These are phyloP conservation scores for Opisthograptis luteolata DNA, from an alignment of 2,888 invertebrate genomes.

Conservation along the genomic window DNA sequence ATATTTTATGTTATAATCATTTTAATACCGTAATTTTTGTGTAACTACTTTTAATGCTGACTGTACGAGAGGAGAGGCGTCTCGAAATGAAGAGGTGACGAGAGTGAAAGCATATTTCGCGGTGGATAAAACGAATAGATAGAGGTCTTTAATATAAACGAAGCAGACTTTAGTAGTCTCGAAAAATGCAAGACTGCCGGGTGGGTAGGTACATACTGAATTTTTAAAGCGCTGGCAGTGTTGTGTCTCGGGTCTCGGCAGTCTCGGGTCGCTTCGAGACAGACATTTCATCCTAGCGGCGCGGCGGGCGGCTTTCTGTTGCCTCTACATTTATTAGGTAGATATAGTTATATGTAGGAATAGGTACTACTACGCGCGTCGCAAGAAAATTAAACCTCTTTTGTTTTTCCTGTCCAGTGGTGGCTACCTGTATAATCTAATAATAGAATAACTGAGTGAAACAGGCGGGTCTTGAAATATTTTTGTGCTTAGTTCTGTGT, in stretches of 20 bases:
- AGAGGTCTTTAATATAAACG: conserved; percentile 84
- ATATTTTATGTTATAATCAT: too few species aligned
- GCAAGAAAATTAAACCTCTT: too few species aligned
- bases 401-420: not conserved
- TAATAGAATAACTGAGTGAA: too few species aligned
- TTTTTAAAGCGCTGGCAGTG: conserved; percentile 69
- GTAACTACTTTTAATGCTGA: too few species aligned
- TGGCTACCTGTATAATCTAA: too few species aligned
- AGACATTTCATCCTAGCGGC: conserved; percentile 43
- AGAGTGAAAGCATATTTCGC: conserved; percentile 79
- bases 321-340: conserved; percentile 35
- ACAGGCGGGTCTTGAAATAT: too few species aligned
- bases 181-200: conserved; percentile 77
- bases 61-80: too few species aligned
- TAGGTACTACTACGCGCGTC: too few species aligned
- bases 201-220: conserved; percentile 74
- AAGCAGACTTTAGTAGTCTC: conserved; percentile 83
- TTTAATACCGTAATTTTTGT: too few species aligned
- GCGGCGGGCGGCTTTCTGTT: conserved; percentile 36
- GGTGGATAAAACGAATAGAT: conserved; percentile 82
- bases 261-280: conserved; percentile 27
- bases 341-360: too few species aligned
- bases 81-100: conserved; percentile 64
- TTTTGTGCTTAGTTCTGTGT: too few species aligned
- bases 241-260: conserved; percentile 37